Percentiles rank a stretch among this genome's conserved stretches.
Evolutionary conservation across 2,888 invertebrate genomes (phyloP).

Genomic region (Trachelus iudaicus): DNA sequence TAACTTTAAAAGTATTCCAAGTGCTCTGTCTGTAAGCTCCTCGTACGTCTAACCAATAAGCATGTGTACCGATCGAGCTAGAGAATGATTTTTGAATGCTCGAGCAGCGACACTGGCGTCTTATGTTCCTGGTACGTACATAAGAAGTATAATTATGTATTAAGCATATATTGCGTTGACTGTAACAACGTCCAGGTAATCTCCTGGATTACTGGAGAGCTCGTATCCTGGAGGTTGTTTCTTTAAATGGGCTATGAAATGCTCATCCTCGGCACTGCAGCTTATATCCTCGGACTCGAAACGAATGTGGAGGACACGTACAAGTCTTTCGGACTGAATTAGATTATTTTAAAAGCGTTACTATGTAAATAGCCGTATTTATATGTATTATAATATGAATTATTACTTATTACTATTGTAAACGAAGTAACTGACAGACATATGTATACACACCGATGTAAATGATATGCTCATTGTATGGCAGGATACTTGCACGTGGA

Average conservation of each 20-base stretch:
- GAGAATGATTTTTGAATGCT: neutral
- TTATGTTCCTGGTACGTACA: neutral
- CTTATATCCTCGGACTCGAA: neutral
- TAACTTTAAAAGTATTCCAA: neutral
- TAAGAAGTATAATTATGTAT: neutral
- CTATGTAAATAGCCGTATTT: conserved; percentile 31
- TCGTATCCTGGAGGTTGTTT: neutral
- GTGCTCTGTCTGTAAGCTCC: neutral
- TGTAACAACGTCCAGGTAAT: neutral
- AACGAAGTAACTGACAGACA: neutral
- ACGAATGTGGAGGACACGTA: neutral
- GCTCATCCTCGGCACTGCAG: neutral
- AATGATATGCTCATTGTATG: neutral
- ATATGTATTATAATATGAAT: conserved; percentile 26
- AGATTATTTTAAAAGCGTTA: conserved; percentile 21
- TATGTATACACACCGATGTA: neutral
- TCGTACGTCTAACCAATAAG: neutral
- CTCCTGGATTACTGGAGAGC: neutral
- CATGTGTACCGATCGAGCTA: neutral
- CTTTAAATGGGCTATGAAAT: neutral
- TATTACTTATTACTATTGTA: conserved; percentile 12
- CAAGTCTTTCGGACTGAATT: conserved; percentile 3
- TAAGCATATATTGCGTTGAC: neutral
- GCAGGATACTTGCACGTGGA: neutral
- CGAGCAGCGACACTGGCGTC: neutral